Evolutionary conservation across 2,888 invertebrate genomes (phyloP).

Genomic region (Sesia apiformis): DNA sequence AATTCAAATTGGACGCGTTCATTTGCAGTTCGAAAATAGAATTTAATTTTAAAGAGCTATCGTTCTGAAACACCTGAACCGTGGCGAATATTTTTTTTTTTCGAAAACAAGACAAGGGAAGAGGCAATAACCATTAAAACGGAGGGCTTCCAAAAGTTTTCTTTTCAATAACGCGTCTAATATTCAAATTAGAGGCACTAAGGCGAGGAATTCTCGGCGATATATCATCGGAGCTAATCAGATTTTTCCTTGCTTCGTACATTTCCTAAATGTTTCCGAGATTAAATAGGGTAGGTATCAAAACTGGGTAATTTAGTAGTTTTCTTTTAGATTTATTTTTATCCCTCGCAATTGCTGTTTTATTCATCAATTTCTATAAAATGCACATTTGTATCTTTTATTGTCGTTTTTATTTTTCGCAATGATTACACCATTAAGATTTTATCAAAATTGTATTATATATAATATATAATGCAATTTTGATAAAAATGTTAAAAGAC

Average conservation of each 20-base stretch:
- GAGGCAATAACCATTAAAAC: slow-evolving; percentile 70
- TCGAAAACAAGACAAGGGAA: slow-evolving; percentile 40
- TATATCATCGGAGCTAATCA: slow-evolving; percentile 70
- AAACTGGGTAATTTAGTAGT: slow-evolving; percentile 35
- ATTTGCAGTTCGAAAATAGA: slow-evolving; percentile 9
- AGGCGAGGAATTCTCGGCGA: slow-evolving; percentile 59
- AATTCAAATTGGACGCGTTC: background rate
- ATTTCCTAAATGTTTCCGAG: slow-evolving; percentile 45
- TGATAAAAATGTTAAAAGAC: too few species aligned
- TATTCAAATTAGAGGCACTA: slow-evolving; percentile 71
- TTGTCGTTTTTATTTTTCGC: background rate
- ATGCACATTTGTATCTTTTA: background rate
- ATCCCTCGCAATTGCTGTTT: slow-evolving; percentile 15
- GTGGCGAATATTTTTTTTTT: slow-evolving; percentile 23
- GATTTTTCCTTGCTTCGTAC: slow-evolving; percentile 49
- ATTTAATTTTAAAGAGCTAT: slow-evolving; percentile 11
- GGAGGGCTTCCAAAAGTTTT: slow-evolving; percentile 60
- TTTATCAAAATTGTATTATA: background rate
- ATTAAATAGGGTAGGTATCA: slow-evolving; percentile 41
- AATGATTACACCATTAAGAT: too few species aligned
- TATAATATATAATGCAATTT: too few species aligned
- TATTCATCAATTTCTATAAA: slow-evolving; percentile 4
- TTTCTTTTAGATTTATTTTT: slow-evolving; percentile 21
- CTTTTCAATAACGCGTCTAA: slow-evolving; percentile 74
- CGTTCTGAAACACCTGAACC: slow-evolving; percentile 32